Base-by-base conservation (phyloP, 2,113 vertebrate species). In the Scytalopus superciliaris region DNA sequence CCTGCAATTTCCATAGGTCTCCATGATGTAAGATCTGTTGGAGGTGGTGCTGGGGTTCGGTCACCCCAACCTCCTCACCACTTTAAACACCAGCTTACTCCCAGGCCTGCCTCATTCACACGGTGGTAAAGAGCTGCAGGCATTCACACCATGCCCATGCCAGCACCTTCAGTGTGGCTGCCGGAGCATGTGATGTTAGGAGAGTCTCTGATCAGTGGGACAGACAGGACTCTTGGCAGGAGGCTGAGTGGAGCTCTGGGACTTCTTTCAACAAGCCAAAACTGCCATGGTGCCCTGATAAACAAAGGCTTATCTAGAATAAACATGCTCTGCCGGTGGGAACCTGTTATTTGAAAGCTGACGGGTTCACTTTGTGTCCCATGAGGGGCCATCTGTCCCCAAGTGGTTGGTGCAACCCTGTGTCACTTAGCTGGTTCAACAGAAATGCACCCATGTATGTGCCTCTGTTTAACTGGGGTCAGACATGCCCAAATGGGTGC, bases 141-240 rank as follows among this genome's bases (percentile, higher is more conserved):
- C 3, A n/a, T 50, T 55, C 1, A 3, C 4, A 4, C 28, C 27
- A 2, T 44, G 45, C 45, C 4, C 2, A 8, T 82, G 75, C 66
- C 10, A 2, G 10, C 45, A 8, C 19, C 33, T 68, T 39, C 4
- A 0, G 35, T 3, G 2, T 19, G 77, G 57, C 53, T 92, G 45
- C 18, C 1, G 1, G 62, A 27, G 17, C 4, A 2, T 0, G 1
- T 27, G 64, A 24, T 25, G 16, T 25, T 66, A 52, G 50, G 50
- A 42, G 8, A 84, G n/a, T 8, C 59, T 25, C 19, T 1, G 6
- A 7, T 10, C 0, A 0, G 37, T 67, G 31, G 42, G 30, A 49
- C 44, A 75, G 40, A 57, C 72, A 69, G 40, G 9, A 4, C 27
- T 50, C 56, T 74, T 52, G 45, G 33, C 59, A 86, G 49, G 27